Base-by-base conservation (phyloP, 2,888 invertebrate species). In the Clanis bilineata region DNA sequence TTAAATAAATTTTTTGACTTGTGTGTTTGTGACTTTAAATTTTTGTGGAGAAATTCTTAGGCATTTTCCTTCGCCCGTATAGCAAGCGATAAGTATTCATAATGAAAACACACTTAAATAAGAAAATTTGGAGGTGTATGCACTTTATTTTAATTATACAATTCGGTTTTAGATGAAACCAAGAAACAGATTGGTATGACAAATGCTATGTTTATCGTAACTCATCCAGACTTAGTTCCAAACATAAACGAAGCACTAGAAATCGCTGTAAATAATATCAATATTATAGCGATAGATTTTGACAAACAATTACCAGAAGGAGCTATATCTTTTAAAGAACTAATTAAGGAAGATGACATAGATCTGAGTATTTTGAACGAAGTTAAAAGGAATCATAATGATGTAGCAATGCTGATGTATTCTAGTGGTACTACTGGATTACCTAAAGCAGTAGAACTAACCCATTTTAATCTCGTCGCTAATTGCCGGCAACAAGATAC, bases 341-440 rank as follows among this genome's bases (percentile, higher is more conserved):
- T 95, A 2, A 83, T 89, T 1, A 89, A 93, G 71, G 89, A 86
- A 55, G 76, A 77, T 61, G 74, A 85, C 59, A 79, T 92, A 7
- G 93, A 94, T 67, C 82, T 92, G 15, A 83, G 86, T 64, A 74
- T 90, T 56, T 71, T 94, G 43, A 92, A 85, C 60, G 74, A 83
- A 22, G 85, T 89, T 9, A 83, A 77, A 18, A 78, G 85, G 58
- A 74, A 67, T 41, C 67, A 88, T 0, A 86, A 94, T 12, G 95
- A 96, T 71, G 81, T 95, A 1, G 93, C 93, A 0, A 79, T 96
- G 28, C 74, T 97, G 66, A 96, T 96, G 0, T 97, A 95, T 86
- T 97, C 97, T 3, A 97, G 97, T 78, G 96, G 96, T 3, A 98
- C 97, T 0, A 97, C 97, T 0, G 97, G 98, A 0, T 67, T 95